These are phyloP conservation scores for Sturnus vulgaris DNA, from an alignment of 2,113 vertebrate species.

Conservation along the genomic window DNA sequence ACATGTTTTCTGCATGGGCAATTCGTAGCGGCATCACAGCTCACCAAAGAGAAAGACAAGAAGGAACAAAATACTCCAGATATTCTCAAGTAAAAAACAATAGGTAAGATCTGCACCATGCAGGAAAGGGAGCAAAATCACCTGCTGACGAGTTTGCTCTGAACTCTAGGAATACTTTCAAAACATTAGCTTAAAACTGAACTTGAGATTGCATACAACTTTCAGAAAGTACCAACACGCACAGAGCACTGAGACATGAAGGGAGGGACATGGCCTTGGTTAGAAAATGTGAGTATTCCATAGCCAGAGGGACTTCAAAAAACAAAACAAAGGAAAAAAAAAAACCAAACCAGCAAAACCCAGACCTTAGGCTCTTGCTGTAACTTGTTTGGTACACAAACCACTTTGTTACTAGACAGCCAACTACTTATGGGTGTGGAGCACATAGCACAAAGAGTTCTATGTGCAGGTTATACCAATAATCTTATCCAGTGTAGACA, in stretches of 20 bases:
- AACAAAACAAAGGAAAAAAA: neutral
- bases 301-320: neutral
- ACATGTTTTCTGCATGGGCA: neutral
- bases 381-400: constrained; percentile 27
- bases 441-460: neutral
- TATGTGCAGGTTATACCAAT: neutral
- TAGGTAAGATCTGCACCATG: neutral
- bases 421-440: neutral
- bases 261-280: neutral
- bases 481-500: neutral
- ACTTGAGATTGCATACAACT: neutral
- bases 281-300: neutral
- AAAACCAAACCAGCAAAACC: neutral
- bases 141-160: neutral
- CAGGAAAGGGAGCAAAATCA: neutral
- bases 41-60: neutral
- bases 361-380: neutral
- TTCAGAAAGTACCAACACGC: neutral
- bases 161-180: neutral
- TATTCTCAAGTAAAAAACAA: neutral
- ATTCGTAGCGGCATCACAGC: fast-evolving
- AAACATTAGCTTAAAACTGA: neutral
- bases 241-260: neutral
- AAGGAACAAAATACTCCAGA: neutral
- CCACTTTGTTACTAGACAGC: neutral